These are phyloP conservation scores for Ophonus ardosiacus DNA, from an alignment of 2,888 invertebrate genomes.

Conservation along the genomic window DNA sequence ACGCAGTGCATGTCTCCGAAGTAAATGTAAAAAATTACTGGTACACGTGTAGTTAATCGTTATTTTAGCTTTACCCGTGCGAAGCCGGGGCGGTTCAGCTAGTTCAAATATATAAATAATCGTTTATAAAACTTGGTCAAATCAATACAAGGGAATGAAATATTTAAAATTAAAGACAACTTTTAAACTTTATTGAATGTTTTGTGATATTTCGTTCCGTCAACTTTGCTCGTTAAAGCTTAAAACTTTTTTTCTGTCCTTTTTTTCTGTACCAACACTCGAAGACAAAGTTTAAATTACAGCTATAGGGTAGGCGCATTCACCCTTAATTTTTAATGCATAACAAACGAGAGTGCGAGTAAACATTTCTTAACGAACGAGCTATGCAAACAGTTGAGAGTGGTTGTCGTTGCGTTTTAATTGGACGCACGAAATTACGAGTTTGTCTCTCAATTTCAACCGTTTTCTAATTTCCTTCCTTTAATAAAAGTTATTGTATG, in stretches of 20 bases:
- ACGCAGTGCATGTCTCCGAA: too few species aligned
- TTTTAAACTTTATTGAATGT: not conserved
- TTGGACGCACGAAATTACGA: conserved; percentile 33
- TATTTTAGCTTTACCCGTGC: too few species aligned
- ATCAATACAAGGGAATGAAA: too few species aligned
- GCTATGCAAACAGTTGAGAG: conserved; percentile 21
- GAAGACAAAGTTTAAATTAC: conserved; percentile 2
- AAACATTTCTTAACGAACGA: conserved; percentile 35
- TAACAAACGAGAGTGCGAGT: conserved; percentile 24
- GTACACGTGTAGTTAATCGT: too few species aligned
- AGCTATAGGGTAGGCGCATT: not conserved
- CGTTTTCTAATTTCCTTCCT: not conserved
- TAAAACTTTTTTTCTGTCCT: not conserved
- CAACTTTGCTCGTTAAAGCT: not conserved
- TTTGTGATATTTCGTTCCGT: not conserved
- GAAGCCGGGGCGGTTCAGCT: too few species aligned
- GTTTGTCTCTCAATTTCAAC: conserved; percentile 1
- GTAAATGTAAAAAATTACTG: too few species aligned
- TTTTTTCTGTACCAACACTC: not conserved
- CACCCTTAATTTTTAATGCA: conserved; percentile 25
- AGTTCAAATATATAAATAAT: too few species aligned
- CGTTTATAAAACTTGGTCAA: too few species aligned
- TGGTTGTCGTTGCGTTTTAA: conserved; percentile 36
- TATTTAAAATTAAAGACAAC: too few species aligned
- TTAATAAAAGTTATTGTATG: too few species aligned